Base-by-base conservation (phyloP, 1,140 invertebrate genomes). In the Sarcophaga peregrina region DNA sequence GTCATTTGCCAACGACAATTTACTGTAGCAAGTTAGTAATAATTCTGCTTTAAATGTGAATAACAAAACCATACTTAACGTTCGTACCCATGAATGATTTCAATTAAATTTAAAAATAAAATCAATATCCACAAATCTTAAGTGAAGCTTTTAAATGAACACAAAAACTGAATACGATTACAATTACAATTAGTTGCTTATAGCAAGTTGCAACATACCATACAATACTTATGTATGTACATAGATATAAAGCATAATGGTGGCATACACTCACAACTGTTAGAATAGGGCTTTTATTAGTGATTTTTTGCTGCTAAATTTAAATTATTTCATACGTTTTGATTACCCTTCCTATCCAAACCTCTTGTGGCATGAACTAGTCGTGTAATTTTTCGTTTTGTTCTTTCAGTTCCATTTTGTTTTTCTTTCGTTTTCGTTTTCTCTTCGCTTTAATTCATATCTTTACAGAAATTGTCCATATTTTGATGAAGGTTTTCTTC, bases 381-480 rank as follows among this genome's bases (percentile, higher is more conserved):
- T 37, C 25, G 4, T 37, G 25, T 37, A 37, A 37, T 37, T 37
- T 1, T 37, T 37, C 25, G 25, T 4, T 4, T 37, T 4, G 25
- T 4, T 37, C 4, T 37, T 37, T 37, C 25, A 37, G 25, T 37
- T 37, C 25, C 25, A 37, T 37, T 37, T 37, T 37, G 1, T 37
- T 37, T 37, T 37, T 37, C 25, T 37, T 37, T 37, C 25, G 4
- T 37, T 37, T 37, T 78, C 75, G 50, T 20, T 78, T 78, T 48
- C 10, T 5, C 10, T 78, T 72, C 17, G 8, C n/a, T 72, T 72
- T 62, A 76, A 76, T 48, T 15, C 74, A 17, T 48, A 76, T 76
- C 74, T 48, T 76, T 78, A 78, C 75, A 78, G 25, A 52, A 78
- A 78, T 78, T 78, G 75, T 78, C 75, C 75, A 78, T 78, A 78